Evolutionary conservation across 2,113 vertebrate genomes (phyloP), one percentile per base, ranked within the genome.

Genomic region (Corythoichthys haematopterus): DNA sequence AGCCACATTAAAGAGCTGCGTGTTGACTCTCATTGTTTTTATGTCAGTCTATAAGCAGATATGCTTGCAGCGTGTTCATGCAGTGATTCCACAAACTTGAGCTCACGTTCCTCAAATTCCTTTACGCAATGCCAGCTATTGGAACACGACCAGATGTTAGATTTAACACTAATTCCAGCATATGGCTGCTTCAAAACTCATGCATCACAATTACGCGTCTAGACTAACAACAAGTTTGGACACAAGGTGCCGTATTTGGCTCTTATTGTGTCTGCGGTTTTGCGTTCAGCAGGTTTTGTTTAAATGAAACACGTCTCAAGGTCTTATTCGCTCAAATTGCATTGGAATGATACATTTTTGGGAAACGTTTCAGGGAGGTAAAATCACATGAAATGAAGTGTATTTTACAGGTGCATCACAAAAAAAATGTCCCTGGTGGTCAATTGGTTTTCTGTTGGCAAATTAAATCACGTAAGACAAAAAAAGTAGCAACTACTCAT

Each of bases 181-280:
- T 74, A 77, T 79, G 74, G 58, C 69, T 58, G 62, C 40, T 52
- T 80, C 53, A 72, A 59, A 65, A 77, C 35, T 50, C 16, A 35
- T 64, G 56, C 68, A 59, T 68, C 69, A 64, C 47, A 70, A 50
- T 64, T 59, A 33, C 9, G 13, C 28, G 43, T 50, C 50, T 35
- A 61, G 68, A 68, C n/a, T 46, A 47, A 47, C 61, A 70, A 37
- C 66, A 68, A 53, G 59, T 64, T 28, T 47, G 11, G 33, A 64
- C 40, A 59, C n/a, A 20, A 45, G 68, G 37, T 5, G 60, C 2
- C 64, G 13, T 38, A 33, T 72, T 59, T 66, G 33, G 12, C 6
- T 9, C 37, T 45, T 65, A 46, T 51, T 65, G 37, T 38, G 43
- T 55, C 64, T 68, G 33, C 45, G 33, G 35, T 46, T 51, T 55